Evolutionary conservation across 2,797 vertebrate genomes (phyloP).

Genomic region (Australoheros facetus): DNA sequence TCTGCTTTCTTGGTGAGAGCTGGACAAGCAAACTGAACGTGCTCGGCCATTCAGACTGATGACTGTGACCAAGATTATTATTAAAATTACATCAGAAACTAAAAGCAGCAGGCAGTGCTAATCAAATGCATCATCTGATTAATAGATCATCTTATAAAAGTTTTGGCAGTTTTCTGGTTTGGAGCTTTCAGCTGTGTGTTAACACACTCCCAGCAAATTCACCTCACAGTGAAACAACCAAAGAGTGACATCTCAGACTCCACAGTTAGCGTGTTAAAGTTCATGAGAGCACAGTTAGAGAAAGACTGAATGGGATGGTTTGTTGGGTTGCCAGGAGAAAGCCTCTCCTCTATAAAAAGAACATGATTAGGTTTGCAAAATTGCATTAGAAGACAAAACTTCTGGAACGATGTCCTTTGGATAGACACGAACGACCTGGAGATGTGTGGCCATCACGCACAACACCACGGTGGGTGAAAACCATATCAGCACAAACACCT

Average conservation of each 20-base stretch:
- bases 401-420: background rate
- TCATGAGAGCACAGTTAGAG: background rate
- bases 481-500: background rate
- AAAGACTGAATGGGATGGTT: no score
- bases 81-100: no score
- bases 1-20: background rate
- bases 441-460: rapidly evolving
- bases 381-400: rapidly evolving
- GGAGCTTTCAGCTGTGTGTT: no score
- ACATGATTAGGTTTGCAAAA: rapidly evolving
- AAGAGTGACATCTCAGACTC: no score
- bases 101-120: background rate
- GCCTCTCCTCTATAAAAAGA: background rate
- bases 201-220: no score
- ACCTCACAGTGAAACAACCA: no score
- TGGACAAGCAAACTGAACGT: background rate
- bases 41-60: background rate
- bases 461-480: rapidly evolving
- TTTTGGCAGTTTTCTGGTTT: no score
- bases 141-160: no score
- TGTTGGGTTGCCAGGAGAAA: background rate
- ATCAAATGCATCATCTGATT: background rate
- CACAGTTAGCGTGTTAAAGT: no score
- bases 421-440: background rate
- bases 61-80: background rate